Evolutionary conservation across 2,888 invertebrate genomes (phyloP).

Genomic region (Hartigia nigra): DNA sequence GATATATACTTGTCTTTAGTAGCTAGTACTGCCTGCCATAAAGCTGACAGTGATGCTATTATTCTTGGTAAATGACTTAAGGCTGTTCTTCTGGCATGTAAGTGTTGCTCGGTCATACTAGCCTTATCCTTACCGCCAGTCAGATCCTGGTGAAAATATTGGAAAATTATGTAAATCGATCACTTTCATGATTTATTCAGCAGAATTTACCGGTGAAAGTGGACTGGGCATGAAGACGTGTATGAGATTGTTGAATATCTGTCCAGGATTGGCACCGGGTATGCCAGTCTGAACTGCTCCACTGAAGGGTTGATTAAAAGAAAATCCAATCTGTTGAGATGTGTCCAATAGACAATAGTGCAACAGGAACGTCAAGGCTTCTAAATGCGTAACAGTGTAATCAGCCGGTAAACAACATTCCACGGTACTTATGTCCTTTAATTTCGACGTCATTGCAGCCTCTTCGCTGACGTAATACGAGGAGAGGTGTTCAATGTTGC

Average conservation of each 20-base stretch:
- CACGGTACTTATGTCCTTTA: constrained; percentile 54
- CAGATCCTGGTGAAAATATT: constrained; percentile 51
- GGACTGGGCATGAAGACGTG: constrained; percentile 81
- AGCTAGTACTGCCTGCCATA: constrained; percentile 79
- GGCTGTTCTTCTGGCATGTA: constrained; percentile 77
- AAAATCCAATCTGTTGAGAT: constrained; percentile 71
- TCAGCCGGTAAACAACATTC: constrained; percentile 76
- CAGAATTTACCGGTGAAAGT: constrained; percentile 60
- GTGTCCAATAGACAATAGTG: constrained; percentile 84
- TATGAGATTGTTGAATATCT: constrained; percentile 83
- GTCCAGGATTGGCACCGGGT: constrained; percentile 73
- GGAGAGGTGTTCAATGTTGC: constrained; percentile 76
- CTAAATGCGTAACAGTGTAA: constrained; percentile 81
- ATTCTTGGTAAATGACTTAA: constrained; percentile 84
- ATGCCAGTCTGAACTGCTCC: constrained; percentile 68
- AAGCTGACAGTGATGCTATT: constrained; percentile 80
- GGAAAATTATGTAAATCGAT: neutral
- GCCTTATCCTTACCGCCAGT: constrained; percentile 57
- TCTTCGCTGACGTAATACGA: constrained; percentile 60
- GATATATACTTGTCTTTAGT: constrained; percentile 67
- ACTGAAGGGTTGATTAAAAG: constrained; percentile 70
- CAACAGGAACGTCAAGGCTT: constrained; percentile 81
- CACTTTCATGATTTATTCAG: neutral
- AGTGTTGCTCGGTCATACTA: constrained; percentile 64
- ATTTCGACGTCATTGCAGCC: constrained; percentile 37